phyloP scores from a whole-genome alignment of 2,888 invertebrate genomes.

The Drosophila fulvimacula region DNA sequence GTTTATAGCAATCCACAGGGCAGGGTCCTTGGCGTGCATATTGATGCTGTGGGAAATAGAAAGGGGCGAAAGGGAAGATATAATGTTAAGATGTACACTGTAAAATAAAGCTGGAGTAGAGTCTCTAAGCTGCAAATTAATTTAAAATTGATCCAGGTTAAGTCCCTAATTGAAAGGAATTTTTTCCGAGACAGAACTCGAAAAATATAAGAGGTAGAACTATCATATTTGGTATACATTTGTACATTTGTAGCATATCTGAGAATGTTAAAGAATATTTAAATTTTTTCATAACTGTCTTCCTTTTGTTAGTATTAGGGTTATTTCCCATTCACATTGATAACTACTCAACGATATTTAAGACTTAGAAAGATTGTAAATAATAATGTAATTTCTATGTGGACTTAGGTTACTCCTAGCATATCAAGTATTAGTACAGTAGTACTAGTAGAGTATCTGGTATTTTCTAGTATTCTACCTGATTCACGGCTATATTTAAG shows the following conservation, averaged over 20 bases:
- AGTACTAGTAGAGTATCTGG: too few relatives aligned
- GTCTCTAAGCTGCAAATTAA: too few relatives aligned
- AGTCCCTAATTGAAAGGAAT: too few relatives aligned
- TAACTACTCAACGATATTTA: not conserved
- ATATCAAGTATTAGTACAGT: too few relatives aligned
- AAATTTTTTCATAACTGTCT: not conserved
- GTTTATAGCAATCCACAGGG: conserved; percentile 86
- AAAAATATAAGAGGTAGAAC: not conserved
- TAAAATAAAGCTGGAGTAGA: too few relatives aligned
- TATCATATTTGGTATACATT: not conserved
- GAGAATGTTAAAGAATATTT: not conserved
- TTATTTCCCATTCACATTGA: not conserved
- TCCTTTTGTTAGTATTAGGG: not conserved
- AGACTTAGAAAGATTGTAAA: not conserved
- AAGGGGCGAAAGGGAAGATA: not conserved
- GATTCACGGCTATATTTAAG: not conserved
- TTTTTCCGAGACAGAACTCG: too few relatives aligned
- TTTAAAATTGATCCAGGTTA: too few relatives aligned
- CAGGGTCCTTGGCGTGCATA: conserved; percentile 85
- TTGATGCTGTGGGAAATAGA: conserved; percentile 31
- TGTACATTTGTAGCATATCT: rapidly evolving
- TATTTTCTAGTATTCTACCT: not conserved
- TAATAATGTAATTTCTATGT: not conserved
- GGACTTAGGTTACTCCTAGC: not conserved
- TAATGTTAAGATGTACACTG: not conserved